Conservation (phyloP, 1,140 invertebrate genomes). For the Zaprionus kolodkinae region DNA sequence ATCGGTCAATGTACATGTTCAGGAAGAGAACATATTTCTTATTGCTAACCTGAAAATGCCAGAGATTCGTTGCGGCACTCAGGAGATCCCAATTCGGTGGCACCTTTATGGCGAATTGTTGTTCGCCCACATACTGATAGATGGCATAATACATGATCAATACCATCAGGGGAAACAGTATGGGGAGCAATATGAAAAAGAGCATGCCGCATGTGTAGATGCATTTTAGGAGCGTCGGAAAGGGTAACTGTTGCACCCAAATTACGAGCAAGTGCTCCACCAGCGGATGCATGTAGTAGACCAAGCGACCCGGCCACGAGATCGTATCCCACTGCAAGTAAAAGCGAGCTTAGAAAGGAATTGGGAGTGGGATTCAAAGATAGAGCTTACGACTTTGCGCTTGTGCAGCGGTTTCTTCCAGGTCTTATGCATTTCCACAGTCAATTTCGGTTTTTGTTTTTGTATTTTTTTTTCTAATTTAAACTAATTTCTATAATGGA, state of each 20-base stretch:
- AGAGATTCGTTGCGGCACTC: constrained; percentile 33
- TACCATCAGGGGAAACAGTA: constrained; percentile 54
- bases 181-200: constrained; percentile 62
- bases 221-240: constrained; percentile 63
- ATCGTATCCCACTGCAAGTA: constrained; percentile 47
- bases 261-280: constrained; percentile 55
- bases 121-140: constrained; percentile 51
- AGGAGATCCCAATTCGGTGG: constrained; percentile 45
- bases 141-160: constrained; percentile 56
- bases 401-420: constrained; percentile 70
- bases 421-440: constrained; percentile 53
- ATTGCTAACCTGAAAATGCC: constrained; percentile 59
- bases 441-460: constrained; percentile 25
- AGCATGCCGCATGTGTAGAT: constrained; percentile 48
- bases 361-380: neutral
- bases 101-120: constrained; percentile 28
- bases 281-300: constrained; percentile 71
- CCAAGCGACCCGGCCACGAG: constrained; percentile 45
- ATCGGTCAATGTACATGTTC: constrained; percentile 67
- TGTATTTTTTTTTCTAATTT: neutral
- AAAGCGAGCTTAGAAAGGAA: neutral
- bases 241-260: constrained; percentile 68
- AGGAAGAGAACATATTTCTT: constrained; percentile 58
- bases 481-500: constrained; percentile 11
- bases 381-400: constrained; percentile 56